phyloP scores from a whole-genome alignment of 2,113 vertebrate species.

The Odocoileus virginianus region DNA sequence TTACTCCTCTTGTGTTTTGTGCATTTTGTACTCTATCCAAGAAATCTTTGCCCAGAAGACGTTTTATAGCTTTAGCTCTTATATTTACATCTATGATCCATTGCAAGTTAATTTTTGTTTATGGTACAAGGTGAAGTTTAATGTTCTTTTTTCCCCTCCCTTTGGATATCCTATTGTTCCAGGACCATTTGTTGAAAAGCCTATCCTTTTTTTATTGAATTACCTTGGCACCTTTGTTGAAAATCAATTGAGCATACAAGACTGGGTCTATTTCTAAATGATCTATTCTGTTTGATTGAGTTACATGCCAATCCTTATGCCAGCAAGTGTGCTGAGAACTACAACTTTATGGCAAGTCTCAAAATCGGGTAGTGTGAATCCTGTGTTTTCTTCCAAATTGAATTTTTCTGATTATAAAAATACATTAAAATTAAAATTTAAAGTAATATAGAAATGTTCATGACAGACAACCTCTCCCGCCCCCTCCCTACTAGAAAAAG shows the following conservation, averaged over 20 bases:
- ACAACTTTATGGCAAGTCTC: neutral
- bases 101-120: conserved; percentile 50
- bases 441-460: neutral
- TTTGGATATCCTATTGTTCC: neutral
- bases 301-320: neutral
- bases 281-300: neutral
- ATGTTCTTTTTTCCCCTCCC: neutral
- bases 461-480: neutral
- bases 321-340: neutral
- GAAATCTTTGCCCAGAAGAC: neutral
- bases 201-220: neutral
- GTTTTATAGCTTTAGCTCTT: neutral
- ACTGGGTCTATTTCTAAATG: neutral
- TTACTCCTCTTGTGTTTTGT: neutral
- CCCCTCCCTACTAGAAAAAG: neutral
- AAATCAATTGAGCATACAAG: neutral
- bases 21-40: conserved; percentile 23
- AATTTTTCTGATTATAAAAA: conserved; percentile 30
- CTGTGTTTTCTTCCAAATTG: neutral
- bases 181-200: neutral
- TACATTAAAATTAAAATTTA: neutral
- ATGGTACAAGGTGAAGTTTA: conserved; percentile 24
- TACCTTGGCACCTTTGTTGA: conserved; percentile 19
- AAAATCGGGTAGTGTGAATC: neutral
- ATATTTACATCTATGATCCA: neutral